Base-by-base conservation (phyloP, 1,140 invertebrate species). In the Musca vetustissima region DNA sequence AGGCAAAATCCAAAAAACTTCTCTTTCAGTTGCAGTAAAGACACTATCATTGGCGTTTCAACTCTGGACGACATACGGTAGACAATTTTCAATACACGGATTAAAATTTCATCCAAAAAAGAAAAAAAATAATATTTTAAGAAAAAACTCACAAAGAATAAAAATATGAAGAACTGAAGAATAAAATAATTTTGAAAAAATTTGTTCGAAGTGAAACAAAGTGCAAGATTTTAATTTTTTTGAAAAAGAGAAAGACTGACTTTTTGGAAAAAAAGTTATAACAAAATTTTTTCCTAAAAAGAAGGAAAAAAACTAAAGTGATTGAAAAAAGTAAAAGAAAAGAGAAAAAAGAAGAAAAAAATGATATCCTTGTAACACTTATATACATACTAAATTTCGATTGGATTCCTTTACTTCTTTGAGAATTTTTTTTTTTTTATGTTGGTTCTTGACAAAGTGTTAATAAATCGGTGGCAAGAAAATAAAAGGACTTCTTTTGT, bases 21-120 rank as follows among this genome's bases (percentile, higher is more conserved):
- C 52, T 70, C 69, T 66, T 66, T 70, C 69, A 70, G 69, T 70
- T 64, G 69, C 66, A 68, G 66, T 65, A 57, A 67, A 67, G 70
- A 65, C 69, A 80, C 78, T 76, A 76, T 77, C 79, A 81, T 81
- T 81, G 77, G 79, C 79, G 78, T 81, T 81, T 81, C 76, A 81
- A 81, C 79, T 78, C 77, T 81, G 79, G 76, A 81, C 80, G 79
- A 61, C 57, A 61, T 61, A 61, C 57, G 57, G 57, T 61, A 61
- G 57, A 61, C 4, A 4, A 43, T 36, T 52, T 67, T 67, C 24
- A 53, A 67, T 43, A 67, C 57, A 28, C 66, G 64, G 64, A 66
- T 66, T 66, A 24, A 25, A 66, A 66, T 25, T 4, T 17, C 48
- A 22, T 53, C 64, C 19, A 61, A 65, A 24, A 28, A 25, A 65